These are phyloP conservation scores for Turritopsis dohrnii DNA, from an alignment of 30 jellyfish, hydroid and myxozoan genomes.

Conservation along the genomic window DNA sequence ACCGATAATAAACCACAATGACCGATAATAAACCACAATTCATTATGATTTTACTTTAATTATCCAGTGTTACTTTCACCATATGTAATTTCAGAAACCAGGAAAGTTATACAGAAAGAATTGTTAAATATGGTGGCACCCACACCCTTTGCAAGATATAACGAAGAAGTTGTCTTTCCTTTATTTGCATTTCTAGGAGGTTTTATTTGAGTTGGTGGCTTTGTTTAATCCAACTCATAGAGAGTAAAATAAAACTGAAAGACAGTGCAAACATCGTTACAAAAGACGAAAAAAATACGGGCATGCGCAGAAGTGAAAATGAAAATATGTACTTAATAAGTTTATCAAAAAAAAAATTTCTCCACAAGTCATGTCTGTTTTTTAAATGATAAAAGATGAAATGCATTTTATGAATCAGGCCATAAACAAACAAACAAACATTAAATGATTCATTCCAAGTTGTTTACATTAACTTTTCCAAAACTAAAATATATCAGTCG, in stretches of 20 bases:
- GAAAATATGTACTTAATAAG: too few relatives aligned
- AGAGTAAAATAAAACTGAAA: neutral
- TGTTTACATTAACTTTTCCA: too few relatives aligned
- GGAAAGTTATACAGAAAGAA: too few relatives aligned
- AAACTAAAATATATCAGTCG: too few relatives aligned
- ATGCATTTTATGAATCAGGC: too few relatives aligned
- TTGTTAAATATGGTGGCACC: neutral
- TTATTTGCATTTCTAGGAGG: neutral
- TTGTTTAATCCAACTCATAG: neutral
- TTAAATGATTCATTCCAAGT: too few relatives aligned
- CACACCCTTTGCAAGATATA: neutral
- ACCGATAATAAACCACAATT: neutral
- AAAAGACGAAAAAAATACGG: neutral
- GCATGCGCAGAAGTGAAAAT: neutral
- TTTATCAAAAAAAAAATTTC: too few relatives aligned
- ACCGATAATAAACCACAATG: neutral
- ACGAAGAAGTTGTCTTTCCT: neutral
- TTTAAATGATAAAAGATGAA: too few relatives aligned
- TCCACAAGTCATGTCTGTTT: too few relatives aligned
- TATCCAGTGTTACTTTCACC: neutral
- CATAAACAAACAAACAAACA: too few relatives aligned
- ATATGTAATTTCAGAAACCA: neutral
- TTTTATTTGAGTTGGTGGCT: neutral
- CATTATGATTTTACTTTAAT: neutral
- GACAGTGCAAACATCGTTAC: neutral